Base-by-base conservation (phyloP, 2,888 invertebrate genomes). In the Pyrrhosoma nymphula region DNA sequence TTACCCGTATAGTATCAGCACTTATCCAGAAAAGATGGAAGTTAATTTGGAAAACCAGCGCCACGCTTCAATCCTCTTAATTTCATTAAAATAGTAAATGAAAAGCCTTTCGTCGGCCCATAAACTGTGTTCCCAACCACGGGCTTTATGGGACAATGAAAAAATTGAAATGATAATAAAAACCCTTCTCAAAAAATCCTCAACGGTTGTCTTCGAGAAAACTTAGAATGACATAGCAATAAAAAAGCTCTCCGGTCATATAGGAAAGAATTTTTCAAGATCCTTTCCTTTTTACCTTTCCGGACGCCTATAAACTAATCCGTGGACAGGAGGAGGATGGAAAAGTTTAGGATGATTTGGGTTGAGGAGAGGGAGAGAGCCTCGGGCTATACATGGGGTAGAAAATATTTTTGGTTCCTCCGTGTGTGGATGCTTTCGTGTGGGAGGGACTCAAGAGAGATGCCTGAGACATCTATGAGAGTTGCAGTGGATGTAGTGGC, bases 281-380 rank as follows among this genome's bases (percentile, higher is more conserved):
- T 55, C 56, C n/a, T n/a, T n/a, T 55, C 56, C 56, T 56, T n/a
- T 56, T 89, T 56, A 0, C 47, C 26, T 56, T 75, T 47, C 93
- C 16, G 35, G n/a, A 55, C 69, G 93, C n/a, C 93, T 75, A 93
- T 93, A 93, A 82, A 93, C 69, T n/a, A 75, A 47, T 91, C 63
- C 91, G 60, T 23, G n/a, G 89, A n/a, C 16, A 26, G 89, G 88
- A 88, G 88, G 89, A 55, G 89, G 89, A 55, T 55, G 89, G 55
- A 55, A 89, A n/a, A 23, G 35, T 39, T 35, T 35, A 47, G 89
- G 26, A 23, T 26, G 89, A 55, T 26, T 35, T 88, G 47, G 26
- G 47, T 47, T 47, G 47, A 47, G 39, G 39, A 35, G 26, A 26
- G 12, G 89, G 89, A 47, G 89, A 47, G 47, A n/a, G 89, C 23